These are phyloP conservation scores for Bergia sp. DNA, from an alignment of 92 coral and sea anemone genomes.

Conservation along the genomic window DNA sequence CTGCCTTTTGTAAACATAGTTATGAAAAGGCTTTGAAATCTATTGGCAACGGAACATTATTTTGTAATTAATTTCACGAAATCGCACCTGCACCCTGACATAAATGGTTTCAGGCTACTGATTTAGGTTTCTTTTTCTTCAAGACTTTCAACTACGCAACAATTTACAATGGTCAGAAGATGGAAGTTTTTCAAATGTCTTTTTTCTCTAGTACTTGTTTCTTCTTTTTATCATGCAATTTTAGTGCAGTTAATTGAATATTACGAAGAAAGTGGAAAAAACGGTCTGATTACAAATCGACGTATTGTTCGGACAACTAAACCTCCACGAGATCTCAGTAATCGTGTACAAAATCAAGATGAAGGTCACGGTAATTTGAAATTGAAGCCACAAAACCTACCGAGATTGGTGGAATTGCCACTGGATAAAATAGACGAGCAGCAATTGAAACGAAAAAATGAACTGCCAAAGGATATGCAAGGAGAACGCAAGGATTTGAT, in stretches of 20 bases:
- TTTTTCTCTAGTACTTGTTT: neutral
- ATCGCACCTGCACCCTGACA: neutral
- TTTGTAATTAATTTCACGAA: neutral
- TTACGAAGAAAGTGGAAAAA: neutral
- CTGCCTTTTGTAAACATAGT: neutral
- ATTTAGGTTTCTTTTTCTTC: neutral
- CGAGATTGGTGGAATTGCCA: neutral
- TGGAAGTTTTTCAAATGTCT: neutral
- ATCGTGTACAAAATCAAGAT: neutral
- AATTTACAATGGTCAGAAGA: conserved; percentile 12
- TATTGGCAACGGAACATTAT: neutral
- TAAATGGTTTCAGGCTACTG: neutral
- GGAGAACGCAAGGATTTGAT: neutral
- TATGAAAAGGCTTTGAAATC: neutral
- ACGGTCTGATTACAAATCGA: neutral
- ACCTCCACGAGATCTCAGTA: neutral
- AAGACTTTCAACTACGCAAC: neutral
- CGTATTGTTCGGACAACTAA: too few species aligned
- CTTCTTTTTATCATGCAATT: neutral
- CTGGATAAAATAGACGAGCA: neutral
- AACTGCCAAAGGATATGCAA: neutral
- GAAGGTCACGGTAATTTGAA: neutral
- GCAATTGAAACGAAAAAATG: neutral
- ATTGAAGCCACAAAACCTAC: neutral
- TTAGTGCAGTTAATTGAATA: neutral